Percentiles rank a stretch among this genome's conserved stretches.
phyloP scores from a whole-genome alignment of 2,797 vertebrate genomes.

The Alfaro cultratus region DNA sequence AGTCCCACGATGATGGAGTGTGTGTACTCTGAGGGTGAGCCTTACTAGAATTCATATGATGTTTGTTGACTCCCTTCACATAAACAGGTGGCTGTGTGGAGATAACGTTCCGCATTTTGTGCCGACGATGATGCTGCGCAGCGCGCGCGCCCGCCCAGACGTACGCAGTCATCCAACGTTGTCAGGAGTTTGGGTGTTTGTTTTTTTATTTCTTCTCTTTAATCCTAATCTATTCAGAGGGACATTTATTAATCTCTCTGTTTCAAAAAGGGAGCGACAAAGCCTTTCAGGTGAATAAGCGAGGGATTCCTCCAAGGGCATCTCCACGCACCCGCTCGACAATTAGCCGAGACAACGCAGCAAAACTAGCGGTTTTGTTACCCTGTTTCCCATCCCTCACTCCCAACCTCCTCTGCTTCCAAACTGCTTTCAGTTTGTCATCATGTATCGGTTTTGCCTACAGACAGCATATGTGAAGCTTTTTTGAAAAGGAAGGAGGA shows the following conservation, averaged over 20 bases:
- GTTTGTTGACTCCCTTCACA: constrained; percentile 76
- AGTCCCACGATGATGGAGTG: constrained; percentile 62
- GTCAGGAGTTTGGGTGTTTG: constrained; percentile 18
- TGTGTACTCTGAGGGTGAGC: constrained; percentile 63
- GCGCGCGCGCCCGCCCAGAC: not conserved
- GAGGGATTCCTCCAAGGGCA: constrained; percentile 64
- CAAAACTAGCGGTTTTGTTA: constrained; percentile 48
- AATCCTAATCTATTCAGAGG: constrained; percentile 61
- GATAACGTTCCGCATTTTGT: constrained; percentile 69
- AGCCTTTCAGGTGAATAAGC: constrained; percentile 65
- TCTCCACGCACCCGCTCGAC: constrained; percentile 43
- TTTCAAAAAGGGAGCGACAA: constrained; percentile 58
- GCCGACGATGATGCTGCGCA: constrained; percentile 37
- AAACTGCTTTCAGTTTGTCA: constrained; percentile 21
- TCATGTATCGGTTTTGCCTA: constrained; percentile 24
- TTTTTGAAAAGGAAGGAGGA: constrained; percentile 3
- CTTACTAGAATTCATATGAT: constrained; percentile 78
- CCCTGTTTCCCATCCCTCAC: constrained; percentile 11
- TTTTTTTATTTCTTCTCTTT: constrained; percentile 16
- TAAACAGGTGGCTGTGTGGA: constrained; percentile 79
- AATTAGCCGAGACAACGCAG: constrained; percentile 48
- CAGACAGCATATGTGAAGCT: constrained; percentile 21
- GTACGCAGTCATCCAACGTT: constrained; percentile 3
- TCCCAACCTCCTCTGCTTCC: constrained; percentile 12
- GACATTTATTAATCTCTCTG: constrained; percentile 74